phyloP scores from a whole-genome alignment of 2,113 vertebrate species.

The Pachycephala philippinensis region DNA sequence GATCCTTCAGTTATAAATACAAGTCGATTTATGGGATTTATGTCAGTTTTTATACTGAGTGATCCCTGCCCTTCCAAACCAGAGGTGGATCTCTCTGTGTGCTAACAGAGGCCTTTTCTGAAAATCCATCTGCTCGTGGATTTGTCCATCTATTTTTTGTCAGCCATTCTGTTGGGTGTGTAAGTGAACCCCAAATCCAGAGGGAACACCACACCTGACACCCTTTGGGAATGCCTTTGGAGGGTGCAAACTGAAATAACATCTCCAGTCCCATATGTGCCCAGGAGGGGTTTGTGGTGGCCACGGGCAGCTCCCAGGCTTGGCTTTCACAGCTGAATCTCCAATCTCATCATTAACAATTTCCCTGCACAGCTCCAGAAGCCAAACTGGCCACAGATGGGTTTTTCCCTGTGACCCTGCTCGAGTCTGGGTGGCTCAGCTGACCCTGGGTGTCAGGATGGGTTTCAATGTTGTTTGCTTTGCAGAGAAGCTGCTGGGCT shows the following conservation, averaged over 20 bases:
- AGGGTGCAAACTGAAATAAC: not conserved
- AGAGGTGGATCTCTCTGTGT: not conserved
- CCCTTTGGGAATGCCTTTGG: not conserved
- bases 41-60: not conserved
- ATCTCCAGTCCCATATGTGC: rapidly evolving
- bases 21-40: too few species aligned
- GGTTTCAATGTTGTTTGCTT: not conserved
- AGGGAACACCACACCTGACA: not conserved
- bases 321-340: not conserved
- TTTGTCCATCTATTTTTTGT: rapidly evolving
- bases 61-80: not conserved
- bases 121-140: not conserved
- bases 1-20: not conserved
- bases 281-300: not conserved
- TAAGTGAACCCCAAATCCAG: not conserved
- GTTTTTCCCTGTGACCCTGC: not conserved
- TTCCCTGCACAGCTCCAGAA: not conserved
- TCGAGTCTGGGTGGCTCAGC: not conserved
- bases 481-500: not conserved
- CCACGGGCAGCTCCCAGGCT: not conserved
- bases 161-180: not conserved
- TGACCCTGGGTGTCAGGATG: not conserved
- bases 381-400: not conserved
- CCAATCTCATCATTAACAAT: not conserved
- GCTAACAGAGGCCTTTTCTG: not conserved